These are phyloP conservation scores for Balearica regulorum DNA, from an alignment of 2,797 vertebrate species.

Conservation along the genomic window DNA sequence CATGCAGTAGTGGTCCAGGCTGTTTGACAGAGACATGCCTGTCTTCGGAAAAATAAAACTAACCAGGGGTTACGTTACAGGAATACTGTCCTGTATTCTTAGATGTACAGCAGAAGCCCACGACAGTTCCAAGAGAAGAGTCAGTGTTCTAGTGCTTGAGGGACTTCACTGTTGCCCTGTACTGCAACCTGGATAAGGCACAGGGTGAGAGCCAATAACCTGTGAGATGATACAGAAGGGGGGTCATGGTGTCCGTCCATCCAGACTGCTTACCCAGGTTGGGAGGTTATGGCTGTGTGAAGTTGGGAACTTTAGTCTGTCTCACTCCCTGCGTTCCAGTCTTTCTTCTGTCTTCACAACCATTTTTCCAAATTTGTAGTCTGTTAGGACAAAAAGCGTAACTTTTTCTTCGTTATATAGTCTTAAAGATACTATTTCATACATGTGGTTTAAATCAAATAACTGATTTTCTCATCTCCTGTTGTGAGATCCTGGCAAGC, in stretches of 20 bases:
- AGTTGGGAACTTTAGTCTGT: background rate
- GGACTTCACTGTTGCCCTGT: background rate
- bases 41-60: background rate
- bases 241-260: accelerated
- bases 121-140: background rate
- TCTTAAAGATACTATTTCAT: background rate
- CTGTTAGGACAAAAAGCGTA: background rate
- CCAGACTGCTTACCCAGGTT: too few species aligned
- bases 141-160: background rate
- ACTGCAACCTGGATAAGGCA: background rate
- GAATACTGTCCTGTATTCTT: accelerated
- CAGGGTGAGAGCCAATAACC: background rate
- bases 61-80: background rate
- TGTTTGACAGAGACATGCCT: background rate
- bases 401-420: background rate
- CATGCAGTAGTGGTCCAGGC: background rate
- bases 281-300: background rate
- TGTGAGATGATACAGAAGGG: background rate
- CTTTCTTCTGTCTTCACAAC: background rate
- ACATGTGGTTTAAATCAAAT: background rate
- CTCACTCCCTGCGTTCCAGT: background rate
- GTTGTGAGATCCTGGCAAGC: background rate
- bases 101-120: background rate
- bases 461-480: background rate
- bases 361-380: background rate